Evolutionary conservation across 2,113 vertebrate genomes (phyloP).

Genomic region (Zosterops lateralis): DNA sequence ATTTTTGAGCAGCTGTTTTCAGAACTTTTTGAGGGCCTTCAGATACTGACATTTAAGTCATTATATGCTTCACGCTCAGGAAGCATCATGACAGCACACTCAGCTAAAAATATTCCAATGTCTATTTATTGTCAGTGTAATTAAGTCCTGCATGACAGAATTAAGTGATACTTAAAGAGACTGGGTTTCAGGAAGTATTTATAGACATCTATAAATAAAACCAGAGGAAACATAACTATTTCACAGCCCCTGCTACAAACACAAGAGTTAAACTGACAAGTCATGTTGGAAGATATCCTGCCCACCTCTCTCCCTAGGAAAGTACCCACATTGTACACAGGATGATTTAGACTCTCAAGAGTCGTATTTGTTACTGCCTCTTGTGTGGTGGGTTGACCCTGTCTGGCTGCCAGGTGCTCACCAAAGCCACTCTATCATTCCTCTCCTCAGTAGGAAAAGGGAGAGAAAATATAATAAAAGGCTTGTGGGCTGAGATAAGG

Average conservation of each 20-base stretch:
- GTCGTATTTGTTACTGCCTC: background rate
- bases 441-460: background rate
- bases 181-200: slow-evolving; percentile 44
- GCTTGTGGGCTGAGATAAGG: background rate
- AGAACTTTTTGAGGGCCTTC: background rate
- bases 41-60: background rate
- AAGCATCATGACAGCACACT: slow-evolving; percentile 17
- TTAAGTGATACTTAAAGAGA: slow-evolving; percentile 48
- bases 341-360: background rate
- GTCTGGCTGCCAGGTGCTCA: background rate
- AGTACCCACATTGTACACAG: background rate
- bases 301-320: background rate
- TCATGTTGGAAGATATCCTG: background rate
- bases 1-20: background rate
- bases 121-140: slow-evolving; percentile 58
- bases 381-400: background rate
- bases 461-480: background rate
- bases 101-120: slow-evolving; percentile 52
- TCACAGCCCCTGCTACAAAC: background rate
- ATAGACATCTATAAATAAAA: slow-evolving; percentile 41
- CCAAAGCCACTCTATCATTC: background rate
- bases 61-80: slow-evolving; percentile 13
- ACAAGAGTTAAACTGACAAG: background rate
- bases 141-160: slow-evolving; percentile 51
- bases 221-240: background rate